phyloP scores from a whole-genome alignment of 2,888 invertebrate genomes.

The Patella depressa region DNA sequence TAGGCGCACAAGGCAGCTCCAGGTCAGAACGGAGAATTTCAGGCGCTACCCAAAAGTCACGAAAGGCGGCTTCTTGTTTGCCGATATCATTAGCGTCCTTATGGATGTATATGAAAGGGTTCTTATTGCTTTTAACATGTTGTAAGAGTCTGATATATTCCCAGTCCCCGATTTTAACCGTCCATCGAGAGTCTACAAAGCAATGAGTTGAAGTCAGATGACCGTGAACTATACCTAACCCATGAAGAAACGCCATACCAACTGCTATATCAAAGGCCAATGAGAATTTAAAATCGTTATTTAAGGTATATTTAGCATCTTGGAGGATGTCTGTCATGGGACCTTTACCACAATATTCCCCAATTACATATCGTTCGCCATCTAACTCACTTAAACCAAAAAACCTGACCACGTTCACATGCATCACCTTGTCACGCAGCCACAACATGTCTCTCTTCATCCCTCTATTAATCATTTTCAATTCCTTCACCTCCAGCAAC shows the following conservation, averaged over 20 bases:
- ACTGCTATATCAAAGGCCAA: constrained; percentile 54
- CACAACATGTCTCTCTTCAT: constrained; percentile 51
- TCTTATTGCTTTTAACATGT: constrained; percentile 29
- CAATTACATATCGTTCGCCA: constrained; percentile 46
- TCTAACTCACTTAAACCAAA: constrained; percentile 59
- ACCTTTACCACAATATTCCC: constrained; percentile 60
- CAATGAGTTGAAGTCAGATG: constrained; percentile 55
- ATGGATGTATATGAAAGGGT: constrained; percentile 33
- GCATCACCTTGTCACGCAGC: constrained; percentile 54
- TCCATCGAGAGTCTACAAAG: constrained; percentile 64
- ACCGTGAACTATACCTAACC: constrained; percentile 62
- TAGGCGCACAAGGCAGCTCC: constrained; percentile 34
- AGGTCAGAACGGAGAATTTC: constrained; percentile 54
- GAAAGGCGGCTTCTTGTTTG: constrained; percentile 25
- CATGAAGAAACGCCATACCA: constrained; percentile 64
- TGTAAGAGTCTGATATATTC: constrained; percentile 45
- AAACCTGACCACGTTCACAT: constrained; percentile 59
- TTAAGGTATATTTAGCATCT: constrained; percentile 56
- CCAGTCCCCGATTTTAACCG: constrained; percentile 65
- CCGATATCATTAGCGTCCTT: constrained; percentile 24
- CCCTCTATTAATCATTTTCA: constrained; percentile 27
- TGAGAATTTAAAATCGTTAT: constrained; percentile 58
- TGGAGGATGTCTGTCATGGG: constrained; percentile 58
- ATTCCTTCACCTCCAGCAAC: constrained; percentile 39
- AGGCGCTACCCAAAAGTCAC: constrained; percentile 62